Evolutionary conservation across 1,140 invertebrate species (phyloP).

Genomic region (Leucophenga varia): DNA sequence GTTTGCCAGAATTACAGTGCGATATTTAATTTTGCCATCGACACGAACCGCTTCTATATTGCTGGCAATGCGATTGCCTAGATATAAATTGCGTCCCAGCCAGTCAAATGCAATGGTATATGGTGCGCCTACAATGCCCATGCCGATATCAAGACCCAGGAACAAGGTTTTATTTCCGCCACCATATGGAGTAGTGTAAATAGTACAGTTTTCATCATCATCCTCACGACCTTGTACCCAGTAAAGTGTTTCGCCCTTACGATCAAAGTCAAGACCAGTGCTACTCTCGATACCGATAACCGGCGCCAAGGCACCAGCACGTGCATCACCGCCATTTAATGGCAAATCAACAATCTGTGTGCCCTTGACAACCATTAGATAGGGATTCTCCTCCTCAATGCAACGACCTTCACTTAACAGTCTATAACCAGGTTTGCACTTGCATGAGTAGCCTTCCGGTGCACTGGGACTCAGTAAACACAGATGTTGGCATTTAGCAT

Average conservation of each 20-base stretch:
- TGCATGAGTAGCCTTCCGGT: conserved; percentile 77
- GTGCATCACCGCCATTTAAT: conserved; percentile 71
- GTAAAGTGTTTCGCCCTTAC: conserved; percentile 77
- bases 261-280: conserved; percentile 88
- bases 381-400: conserved; percentile 81
- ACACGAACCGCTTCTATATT: conserved; percentile 91
- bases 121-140: conserved; percentile 85
- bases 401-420: conserved; percentile 71
- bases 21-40: conserved; percentile 79
- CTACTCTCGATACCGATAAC: conserved; percentile 90
- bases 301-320: conserved; percentile 79
- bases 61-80: conserved; percentile 87
- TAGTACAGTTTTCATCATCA: conserved; percentile 77
- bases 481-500: conserved; percentile 82
- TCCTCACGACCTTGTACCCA: conserved; percentile 81
- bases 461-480: conserved; percentile 81
- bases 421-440: conserved; percentile 87
- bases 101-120: conserved; percentile 94
- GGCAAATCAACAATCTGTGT: conserved; percentile 85
- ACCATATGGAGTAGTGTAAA: conserved; percentile 80
- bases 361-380: conserved; percentile 88
- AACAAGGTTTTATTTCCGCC: conserved; percentile 88
- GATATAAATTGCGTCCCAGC: conserved; percentile 92
- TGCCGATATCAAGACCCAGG: conserved; percentile 73
- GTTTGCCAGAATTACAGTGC: conserved; percentile 88